Base-by-base conservation (phyloP, 1,140 invertebrate species). In the Lineus longissimus region DNA sequence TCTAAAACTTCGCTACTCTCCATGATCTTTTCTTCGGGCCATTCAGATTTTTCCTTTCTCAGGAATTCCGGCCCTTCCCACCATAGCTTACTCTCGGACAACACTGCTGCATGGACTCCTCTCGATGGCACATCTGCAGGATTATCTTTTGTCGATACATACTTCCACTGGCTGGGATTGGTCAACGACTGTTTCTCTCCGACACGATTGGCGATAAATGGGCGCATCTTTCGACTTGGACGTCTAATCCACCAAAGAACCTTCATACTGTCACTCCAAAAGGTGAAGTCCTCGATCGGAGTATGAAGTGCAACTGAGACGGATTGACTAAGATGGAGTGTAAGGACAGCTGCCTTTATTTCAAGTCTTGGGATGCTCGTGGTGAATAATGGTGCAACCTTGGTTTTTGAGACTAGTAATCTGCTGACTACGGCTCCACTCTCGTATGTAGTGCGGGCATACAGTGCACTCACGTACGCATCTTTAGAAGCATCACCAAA, bases 141-240 rank as follows among this genome's bases (percentile, higher is more conserved):
- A 41, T 64, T 66, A 9, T 22, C 19, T 15, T 64, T 59, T 2
- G 45, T 23, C 40, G 33, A 6, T 0, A 64, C 23, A 31, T 63
- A 43, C 25, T 40, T 17, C 36, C 60, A 66, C 19, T 41, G 54
- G 15, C 1, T 17, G 1, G 55, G 19, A 0, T 29, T 1, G 17
- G 43, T 58, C 2, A 33, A 13, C 31, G 31, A 2, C 30, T 73
- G 72, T 55, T 83, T 81, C 64, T 76, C 57, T 36, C 62, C 61
- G 0, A 81, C 76, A 54, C 79, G 55, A 67, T 84, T 80, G 0
- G 63, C 72, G 1, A 83, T 78, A 68, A 77, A 83, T 0, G 69
- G 72, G 69, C 82, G 76, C 63, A 74, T 70, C 30, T 60, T 55
- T n/a, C 62, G 55, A 6, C 75, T 67, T n/a, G 67, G 25, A 17